These are phyloP conservation scores for Pogonomyrmex barbatus DNA, from an alignment of 1,140 invertebrate species.

Conservation along the genomic window DNA sequence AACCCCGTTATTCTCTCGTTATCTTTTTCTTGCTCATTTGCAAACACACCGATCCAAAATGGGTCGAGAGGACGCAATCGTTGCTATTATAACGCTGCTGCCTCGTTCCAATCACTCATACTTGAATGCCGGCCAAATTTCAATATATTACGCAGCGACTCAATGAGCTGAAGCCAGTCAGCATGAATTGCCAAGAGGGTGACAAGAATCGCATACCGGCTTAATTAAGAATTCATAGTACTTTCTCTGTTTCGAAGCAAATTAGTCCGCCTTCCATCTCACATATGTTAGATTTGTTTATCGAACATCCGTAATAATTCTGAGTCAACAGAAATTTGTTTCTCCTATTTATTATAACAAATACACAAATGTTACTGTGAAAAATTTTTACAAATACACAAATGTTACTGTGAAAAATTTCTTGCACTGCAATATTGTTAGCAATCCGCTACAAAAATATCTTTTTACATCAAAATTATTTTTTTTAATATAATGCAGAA, in stretches of 20 bases:
- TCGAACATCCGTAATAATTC: constrained; percentile 1
- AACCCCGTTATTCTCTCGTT: neutral
- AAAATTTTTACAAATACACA: too few relatives aligned
- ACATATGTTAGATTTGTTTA: constrained; percentile 11
- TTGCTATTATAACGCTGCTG: constrained; percentile 79
- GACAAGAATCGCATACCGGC: constrained; percentile 61
- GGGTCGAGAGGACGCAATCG: constrained; percentile 75
- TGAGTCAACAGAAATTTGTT: neutral
- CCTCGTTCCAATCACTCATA: constrained; percentile 80
- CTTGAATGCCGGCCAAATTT: constrained; percentile 83
- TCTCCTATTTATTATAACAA: too few relatives aligned
- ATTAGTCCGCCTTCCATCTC: constrained; percentile 34
- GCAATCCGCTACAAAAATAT: constrained; percentile 2
- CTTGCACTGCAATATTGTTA: neutral
- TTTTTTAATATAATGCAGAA: neutral
- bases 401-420: neutral
- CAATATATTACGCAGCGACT: constrained; percentile 80
- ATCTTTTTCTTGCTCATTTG: constrained; percentile 42
- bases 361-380: neutral
- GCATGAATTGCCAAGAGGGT: constrained; percentile 77
- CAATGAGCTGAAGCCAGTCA: constrained; percentile 78
- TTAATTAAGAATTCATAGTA: constrained; percentile 84
- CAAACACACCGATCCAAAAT: constrained; percentile 63
- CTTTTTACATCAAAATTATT: neutral
- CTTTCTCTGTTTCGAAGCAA: constrained; percentile 57